phyloP scores from a whole-genome alignment of 2,888 invertebrate species.

The Drosophila kokeensis region DNA sequence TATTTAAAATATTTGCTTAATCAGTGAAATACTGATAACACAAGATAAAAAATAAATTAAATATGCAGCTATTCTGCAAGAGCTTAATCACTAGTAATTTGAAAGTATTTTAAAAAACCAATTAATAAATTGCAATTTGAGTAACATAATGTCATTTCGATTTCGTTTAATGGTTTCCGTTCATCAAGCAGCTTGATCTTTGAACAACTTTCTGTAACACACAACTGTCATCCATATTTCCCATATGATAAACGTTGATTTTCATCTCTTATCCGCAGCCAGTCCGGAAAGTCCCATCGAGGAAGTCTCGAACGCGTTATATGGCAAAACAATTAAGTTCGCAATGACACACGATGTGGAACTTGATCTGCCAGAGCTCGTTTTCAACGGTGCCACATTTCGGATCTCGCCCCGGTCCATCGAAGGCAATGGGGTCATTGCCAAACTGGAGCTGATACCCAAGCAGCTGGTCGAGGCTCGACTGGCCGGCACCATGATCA shows the following conservation, averaged over 20 bases:
- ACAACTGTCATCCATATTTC: slow-evolving; percentile 37
- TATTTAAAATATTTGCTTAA: background rate
- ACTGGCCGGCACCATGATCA: slow-evolving; percentile 88
- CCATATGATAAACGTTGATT: slow-evolving; percentile 1
- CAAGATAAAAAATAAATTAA: background rate
- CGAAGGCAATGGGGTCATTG: slow-evolving; percentile 90
- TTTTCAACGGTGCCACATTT: slow-evolving; percentile 90
- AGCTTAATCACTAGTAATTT: background rate
- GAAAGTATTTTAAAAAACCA: background rate
- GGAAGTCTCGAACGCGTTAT: slow-evolving; percentile 90
- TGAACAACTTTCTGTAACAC: slow-evolving; percentile 50
- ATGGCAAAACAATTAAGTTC: slow-evolving; percentile 90
- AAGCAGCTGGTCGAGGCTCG: slow-evolving; percentile 84
- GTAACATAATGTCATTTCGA: background rate
- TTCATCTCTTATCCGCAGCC: slow-evolving; percentile 23
- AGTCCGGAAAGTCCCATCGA: slow-evolving; percentile 88
- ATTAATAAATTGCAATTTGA: background rate
- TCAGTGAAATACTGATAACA: background rate
- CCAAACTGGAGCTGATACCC: slow-evolving; percentile 90
- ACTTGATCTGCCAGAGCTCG: slow-evolving; percentile 89
- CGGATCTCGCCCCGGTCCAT: slow-evolving; percentile 90
- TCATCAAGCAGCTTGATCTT: background rate
- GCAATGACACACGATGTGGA: slow-evolving; percentile 92
- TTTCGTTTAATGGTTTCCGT: background rate
- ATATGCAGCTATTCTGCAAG: background rate